Percentiles rank a stretch among this genome's conserved stretches.
Conservation (phyloP, 2,113 vertebrate genomes). For the Silurus glanis region DNA sequence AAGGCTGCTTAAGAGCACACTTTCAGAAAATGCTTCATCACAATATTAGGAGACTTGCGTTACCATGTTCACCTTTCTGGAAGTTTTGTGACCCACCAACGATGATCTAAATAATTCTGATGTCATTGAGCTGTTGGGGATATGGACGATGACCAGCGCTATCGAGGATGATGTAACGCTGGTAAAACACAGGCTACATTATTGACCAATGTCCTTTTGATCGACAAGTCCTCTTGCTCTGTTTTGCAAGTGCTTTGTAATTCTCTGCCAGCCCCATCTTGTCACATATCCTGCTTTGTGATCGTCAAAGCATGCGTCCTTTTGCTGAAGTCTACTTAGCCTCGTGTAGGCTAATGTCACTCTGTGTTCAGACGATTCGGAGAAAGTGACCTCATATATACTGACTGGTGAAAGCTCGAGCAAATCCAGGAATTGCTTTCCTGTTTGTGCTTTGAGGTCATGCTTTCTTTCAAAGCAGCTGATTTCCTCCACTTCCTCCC, state of each 20-base stretch:
- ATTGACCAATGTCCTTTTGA: conserved; percentile 2
- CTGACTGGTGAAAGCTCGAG: neutral
- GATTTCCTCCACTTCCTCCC: neutral
- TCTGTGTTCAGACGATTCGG: conserved; percentile 22
- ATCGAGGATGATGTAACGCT: conserved; percentile 21
- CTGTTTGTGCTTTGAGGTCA: neutral
- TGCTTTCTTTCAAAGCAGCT: conserved; percentile 26
- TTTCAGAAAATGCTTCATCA: neutral
- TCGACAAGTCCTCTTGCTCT: neutral
- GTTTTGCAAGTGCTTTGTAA: conserved; percentile 30
- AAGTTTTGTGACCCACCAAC: neutral
- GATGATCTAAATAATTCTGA: neutral
- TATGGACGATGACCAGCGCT: neutral
- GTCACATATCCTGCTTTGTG: conserved; percentile 25
- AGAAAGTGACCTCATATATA: conserved; percentile 6
- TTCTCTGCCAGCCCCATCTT: neutral
- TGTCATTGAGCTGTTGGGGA: conserved; percentile 28
- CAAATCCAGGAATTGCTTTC: neutral
- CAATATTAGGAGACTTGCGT: too few relatives aligned
- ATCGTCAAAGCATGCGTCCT: neutral
- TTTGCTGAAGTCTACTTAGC: neutral
- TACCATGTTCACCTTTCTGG: neutral
- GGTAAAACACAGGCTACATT: conserved; percentile 1
- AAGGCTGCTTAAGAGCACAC: neutral
- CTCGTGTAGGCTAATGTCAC: neutral